A percentile compares a stretch with the other conserved stretches of the same genome.
These are phyloP conservation scores for Lerista edwardsae DNA, from an alignment of 2,797 vertebrate species.

Conservation along the genomic window DNA sequence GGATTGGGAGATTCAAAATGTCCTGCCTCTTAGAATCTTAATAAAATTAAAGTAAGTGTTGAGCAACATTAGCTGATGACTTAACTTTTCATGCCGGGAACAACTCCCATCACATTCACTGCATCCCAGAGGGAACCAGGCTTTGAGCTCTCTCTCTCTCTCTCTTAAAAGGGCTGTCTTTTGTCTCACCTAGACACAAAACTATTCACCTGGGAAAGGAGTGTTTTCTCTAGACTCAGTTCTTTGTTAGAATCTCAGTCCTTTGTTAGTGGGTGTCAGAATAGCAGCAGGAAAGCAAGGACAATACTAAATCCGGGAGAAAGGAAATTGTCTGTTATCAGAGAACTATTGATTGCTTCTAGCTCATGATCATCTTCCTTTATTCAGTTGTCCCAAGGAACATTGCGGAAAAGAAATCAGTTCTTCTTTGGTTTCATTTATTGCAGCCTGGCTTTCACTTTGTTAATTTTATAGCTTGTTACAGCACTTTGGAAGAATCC, in stretches of 20 bases:
- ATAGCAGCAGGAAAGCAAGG: conserved; percentile 58
- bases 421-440: conserved; percentile 66
- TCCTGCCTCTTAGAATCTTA: neutral
- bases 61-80: conserved; percentile 22
- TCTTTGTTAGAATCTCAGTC: neutral
- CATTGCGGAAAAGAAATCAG: conserved; percentile 59
- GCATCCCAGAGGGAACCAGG: conserved; percentile 5
- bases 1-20: neutral
- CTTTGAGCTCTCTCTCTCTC: too few relatives aligned
- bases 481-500: conserved; percentile 48
- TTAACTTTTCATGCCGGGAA: conserved; percentile 6
- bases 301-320: conserved; percentile 63
- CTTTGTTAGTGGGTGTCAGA: conserved; percentile 55
- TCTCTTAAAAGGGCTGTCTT: neutral
- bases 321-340: conserved; percentile 72
- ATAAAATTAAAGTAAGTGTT: neutral
- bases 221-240: conserved; percentile 9
- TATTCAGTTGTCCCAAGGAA: conserved; percentile 68
- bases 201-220: conserved; percentile 49
- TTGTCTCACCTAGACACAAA: conserved; percentile 2
- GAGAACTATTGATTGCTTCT: conserved; percentile 75
- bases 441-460: conserved; percentile 61
- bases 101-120: neutral
- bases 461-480: conserved; percentile 59
- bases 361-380: conserved; percentile 69